These are phyloP conservation scores for Holothuria scabra DNA, from an alignment of 53 echinoderm and acorn worm species.

Conservation along the genomic window DNA sequence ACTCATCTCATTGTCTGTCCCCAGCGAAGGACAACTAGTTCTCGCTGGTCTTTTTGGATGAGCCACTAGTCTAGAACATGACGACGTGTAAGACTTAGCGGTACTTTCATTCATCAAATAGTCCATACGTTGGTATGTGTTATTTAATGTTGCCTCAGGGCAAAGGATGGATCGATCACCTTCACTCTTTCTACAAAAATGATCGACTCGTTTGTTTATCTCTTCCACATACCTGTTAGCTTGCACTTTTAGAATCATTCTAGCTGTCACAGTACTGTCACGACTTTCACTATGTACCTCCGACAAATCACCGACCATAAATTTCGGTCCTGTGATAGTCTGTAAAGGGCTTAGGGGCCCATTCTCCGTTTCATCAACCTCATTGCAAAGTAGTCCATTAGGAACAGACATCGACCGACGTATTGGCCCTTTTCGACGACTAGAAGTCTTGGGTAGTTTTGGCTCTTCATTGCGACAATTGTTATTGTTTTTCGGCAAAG, in stretches of 20 bases:
- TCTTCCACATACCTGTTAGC: constrained; percentile 18
- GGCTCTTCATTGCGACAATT: too few species aligned
- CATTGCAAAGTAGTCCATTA: constrained; percentile 15
- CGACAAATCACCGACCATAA: constrained; percentile 28
- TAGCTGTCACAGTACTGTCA: constrained; percentile 24
- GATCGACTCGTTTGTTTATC: constrained; percentile 24
- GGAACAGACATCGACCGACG: constrained; percentile 11
- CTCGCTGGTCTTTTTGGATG: neutral
- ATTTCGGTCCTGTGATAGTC: constrained; percentile 5
- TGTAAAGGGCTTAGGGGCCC: constrained; percentile 23
- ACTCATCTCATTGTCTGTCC: too few species aligned
- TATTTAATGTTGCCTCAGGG: constrained; percentile 27
- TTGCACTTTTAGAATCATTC: constrained; percentile 39
- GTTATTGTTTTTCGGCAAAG: neutral
- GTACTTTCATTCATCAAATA: neutral
- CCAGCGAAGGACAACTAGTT: constrained; percentile 21
- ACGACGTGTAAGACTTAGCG: too few species aligned
- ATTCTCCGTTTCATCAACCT: neutral
- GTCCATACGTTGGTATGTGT: neutral
- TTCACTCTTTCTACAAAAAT: constrained; percentile 4
- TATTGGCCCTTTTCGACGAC: neutral
- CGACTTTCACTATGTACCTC: neutral
- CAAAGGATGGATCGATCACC: constrained; percentile 30
- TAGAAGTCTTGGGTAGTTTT: too few species aligned
- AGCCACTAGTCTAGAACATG: neutral